Percentiles rank a stretch among this genome's conserved stretches.
These are phyloP conservation scores for Drosophila dives DNA, from an alignment of 2,888 invertebrate genomes.

Conservation along the genomic window DNA sequence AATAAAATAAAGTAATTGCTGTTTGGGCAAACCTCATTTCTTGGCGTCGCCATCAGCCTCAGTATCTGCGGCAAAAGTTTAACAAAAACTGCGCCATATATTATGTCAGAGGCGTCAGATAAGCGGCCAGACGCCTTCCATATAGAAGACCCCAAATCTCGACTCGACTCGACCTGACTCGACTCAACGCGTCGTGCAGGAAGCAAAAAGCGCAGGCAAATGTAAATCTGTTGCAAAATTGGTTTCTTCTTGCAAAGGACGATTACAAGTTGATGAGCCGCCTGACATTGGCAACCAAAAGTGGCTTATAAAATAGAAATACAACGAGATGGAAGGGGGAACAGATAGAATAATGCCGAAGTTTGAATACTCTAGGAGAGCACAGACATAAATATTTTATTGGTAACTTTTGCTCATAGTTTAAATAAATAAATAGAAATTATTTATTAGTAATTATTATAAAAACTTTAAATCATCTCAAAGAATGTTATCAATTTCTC, in stretches of 20 bases:
- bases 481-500: slow-evolving; percentile 32
- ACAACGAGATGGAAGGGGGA: background rate
- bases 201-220: slow-evolving; percentile 53
- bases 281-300: slow-evolving; percentile 42
- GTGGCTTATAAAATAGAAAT: slow-evolving; percentile 31
- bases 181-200: slow-evolving; percentile 9
- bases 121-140: slow-evolving; percentile 59
- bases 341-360: background rate
- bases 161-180: slow-evolving; percentile 15
- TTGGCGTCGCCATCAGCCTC: slow-evolving; percentile 21
- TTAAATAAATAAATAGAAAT: background rate
- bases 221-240: slow-evolving; percentile 75
- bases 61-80: slow-evolving; percentile 62
- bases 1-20: slow-evolving; percentile 56
- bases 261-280: slow-evolving; percentile 75
- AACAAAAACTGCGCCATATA: slow-evolving; percentile 75
- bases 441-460: too few relatives aligned
- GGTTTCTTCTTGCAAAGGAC: slow-evolving; percentile 67
- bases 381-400: background rate
- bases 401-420: background rate
- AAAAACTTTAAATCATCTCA: background rate
- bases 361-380: background rate
- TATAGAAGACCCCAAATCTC: slow-evolving; percentile 26
- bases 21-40: slow-evolving; percentile 53
- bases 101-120: slow-evolving; percentile 80